A percentile compares a stretch with the other conserved stretches of the same genome.
phyloP scores from a whole-genome alignment of 1,140 invertebrate species.

The Dreissena rostriformis region DNA sequence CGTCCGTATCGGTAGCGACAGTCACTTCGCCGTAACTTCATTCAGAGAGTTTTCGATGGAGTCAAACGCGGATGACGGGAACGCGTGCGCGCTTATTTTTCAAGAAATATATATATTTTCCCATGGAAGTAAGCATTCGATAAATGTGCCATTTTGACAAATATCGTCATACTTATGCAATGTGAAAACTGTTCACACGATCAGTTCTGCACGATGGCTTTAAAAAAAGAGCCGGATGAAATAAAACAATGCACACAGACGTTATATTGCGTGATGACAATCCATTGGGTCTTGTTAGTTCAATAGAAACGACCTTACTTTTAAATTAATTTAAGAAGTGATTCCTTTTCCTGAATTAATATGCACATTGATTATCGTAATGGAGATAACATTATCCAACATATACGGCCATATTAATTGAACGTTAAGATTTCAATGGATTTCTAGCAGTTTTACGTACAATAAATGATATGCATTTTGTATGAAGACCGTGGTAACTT shows the following conservation, averaged over 20 bases:
- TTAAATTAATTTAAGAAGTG: background rate
- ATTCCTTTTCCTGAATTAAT: background rate
- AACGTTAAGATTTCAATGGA: too few species aligned
- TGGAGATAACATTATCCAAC: too few species aligned
- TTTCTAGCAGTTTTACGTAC: too few species aligned
- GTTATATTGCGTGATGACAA: background rate
- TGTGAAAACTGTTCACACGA: constrained; percentile 32
- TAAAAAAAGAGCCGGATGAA: background rate
- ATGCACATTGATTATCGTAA: too few species aligned
- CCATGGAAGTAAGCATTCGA: constrained; percentile 22
- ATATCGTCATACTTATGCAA: constrained; percentile 7
- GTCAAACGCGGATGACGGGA: background rate
- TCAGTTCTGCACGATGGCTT: constrained; percentile 2
- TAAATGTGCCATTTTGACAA: constrained; percentile 26
- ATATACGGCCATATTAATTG: too few species aligned
- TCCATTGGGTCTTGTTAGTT: background rate
- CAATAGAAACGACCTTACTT: background rate
- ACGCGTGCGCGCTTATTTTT: constrained; percentile 47
- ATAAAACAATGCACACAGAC: background rate
- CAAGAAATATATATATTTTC: constrained; percentile 20
- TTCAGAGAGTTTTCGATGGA: background rate
- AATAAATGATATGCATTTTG: too few species aligned
- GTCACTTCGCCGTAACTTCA: too few species aligned
- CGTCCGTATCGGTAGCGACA: too few species aligned
- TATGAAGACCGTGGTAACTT: too few species aligned